Percentiles rank a stretch among this genome's conserved stretches.
Conservation (phyloP, 2,888 invertebrate genomes). For the Heliconius hortense region DNA sequence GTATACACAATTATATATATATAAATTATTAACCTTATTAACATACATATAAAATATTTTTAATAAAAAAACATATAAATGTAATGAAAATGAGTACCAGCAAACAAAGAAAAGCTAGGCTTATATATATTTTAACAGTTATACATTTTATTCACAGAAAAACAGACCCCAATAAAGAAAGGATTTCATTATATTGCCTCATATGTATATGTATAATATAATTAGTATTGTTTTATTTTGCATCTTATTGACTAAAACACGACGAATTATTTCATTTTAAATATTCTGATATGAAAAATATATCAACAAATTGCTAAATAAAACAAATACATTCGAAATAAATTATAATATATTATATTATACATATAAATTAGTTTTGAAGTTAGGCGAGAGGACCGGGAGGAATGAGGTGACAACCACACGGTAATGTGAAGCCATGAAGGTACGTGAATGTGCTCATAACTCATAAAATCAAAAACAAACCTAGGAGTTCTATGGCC, state of each 20-base stretch:
- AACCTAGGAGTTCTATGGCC: conserved; percentile 87
- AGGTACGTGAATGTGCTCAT: conserved; percentile 64
- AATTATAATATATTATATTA: conserved; percentile 6
- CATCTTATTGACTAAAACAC: background rate
- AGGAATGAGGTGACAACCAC: conserved; percentile 50
- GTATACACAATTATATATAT: background rate
- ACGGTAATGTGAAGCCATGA: conserved; percentile 43
- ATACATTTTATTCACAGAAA: conserved; percentile 19
- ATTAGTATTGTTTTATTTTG: conserved; percentile 17
- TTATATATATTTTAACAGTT: background rate
- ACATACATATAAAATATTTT: conserved; percentile 3
- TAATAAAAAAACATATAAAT: background rate
- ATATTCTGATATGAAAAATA: background rate
- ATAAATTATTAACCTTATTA: background rate
- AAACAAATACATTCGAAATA: conserved; percentile 30
- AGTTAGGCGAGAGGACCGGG: conserved; percentile 49
- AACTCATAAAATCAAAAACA: conserved; percentile 80
- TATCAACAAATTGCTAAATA: conserved; percentile 32
- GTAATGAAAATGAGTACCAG: conserved; percentile 25
- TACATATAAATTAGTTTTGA: conserved; percentile 30
- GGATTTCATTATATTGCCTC: background rate
- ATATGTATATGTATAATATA: background rate
- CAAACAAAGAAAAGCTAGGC: conserved; percentile 24
- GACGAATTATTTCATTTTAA: background rate
- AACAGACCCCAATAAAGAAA: conserved; percentile 10